A percentile compares a stretch with the other conserved stretches of the same genome.
These are phyloP conservation scores for Mugil cephalus DNA, from an alignment of 2,113 vertebrate genomes.

Conservation along the genomic window DNA sequence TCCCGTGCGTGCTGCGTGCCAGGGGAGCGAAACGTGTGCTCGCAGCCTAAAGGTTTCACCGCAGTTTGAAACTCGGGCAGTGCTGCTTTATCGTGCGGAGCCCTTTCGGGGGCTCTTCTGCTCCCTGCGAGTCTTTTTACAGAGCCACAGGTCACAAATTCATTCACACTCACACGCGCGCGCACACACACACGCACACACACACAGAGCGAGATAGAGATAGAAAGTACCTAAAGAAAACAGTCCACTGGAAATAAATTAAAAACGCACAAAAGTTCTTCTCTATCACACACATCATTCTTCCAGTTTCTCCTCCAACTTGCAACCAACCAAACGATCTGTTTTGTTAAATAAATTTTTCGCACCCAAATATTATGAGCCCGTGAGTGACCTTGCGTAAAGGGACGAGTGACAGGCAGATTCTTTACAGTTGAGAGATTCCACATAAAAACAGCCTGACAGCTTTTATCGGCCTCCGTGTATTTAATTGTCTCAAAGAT, in stretches of 20 bases:
- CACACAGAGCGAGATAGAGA: background rate
- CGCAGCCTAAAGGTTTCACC: slow-evolving; percentile 8
- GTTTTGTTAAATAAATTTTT: slow-evolving; percentile 29
- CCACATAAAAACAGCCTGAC: slow-evolving; percentile 59
- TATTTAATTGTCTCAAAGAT: slow-evolving; percentile 71
- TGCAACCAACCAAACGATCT: background rate
- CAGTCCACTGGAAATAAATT: too few relatives aligned
- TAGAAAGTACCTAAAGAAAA: too few relatives aligned
- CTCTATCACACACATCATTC: background rate
- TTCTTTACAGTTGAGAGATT: slow-evolving; percentile 66
- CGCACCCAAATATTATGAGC: slow-evolving; percentile 32
- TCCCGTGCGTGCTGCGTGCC: background rate
- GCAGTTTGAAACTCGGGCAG: background rate
- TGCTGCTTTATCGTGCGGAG: slow-evolving; percentile 19
- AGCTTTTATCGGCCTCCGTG: slow-evolving; percentile 53
- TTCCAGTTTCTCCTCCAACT: background rate
- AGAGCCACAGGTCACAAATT: slow-evolving; percentile 14
- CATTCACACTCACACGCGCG: background rate
- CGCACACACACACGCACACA: background rate
- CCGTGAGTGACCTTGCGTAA: slow-evolving; percentile 29
- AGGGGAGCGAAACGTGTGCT: background rate
- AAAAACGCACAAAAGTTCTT: too few relatives aligned
- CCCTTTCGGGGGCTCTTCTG: slow-evolving; percentile 18
- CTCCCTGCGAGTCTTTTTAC: slow-evolving; percentile 7
- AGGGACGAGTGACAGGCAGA: slow-evolving; percentile 34